Conservation (phyloP, 2,888 invertebrate species). For the Petrophora chlorosata region DNA sequence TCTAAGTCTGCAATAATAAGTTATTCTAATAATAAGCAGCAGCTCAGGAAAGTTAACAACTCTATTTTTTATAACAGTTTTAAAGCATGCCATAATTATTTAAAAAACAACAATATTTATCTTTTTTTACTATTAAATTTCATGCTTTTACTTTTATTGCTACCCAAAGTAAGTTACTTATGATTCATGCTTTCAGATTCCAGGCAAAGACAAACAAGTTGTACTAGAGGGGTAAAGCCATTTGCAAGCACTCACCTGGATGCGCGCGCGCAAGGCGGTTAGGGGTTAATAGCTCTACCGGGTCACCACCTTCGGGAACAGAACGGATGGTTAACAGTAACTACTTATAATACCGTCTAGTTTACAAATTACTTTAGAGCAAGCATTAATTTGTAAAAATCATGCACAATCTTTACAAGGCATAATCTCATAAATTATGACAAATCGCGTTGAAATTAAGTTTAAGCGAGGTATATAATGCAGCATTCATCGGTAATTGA, state of each 20-base stretch:
- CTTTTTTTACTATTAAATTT: background rate
- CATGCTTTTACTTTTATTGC: conserved; percentile 20
- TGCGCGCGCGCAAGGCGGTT: conserved; percentile 58
- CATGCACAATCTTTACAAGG: conserved; percentile 9
- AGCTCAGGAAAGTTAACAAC: background rate
- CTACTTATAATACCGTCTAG: background rate
- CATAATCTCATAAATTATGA: too few species aligned
- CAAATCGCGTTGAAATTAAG: too few species aligned
- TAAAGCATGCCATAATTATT: background rate
- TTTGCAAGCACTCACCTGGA: conserved; percentile 73
- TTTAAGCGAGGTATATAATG: too few species aligned
- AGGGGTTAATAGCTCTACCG: conserved; percentile 73
- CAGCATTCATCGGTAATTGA: too few species aligned
- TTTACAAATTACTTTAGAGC: background rate
- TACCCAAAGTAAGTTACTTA: too few species aligned
- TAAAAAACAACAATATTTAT: too few species aligned
- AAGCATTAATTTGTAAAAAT: conserved; percentile 14
- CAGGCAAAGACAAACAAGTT: background rate
- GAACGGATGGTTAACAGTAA: conserved; percentile 39
- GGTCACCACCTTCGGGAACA: conserved; percentile 78
- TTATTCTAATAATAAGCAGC: background rate
- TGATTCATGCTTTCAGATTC: conserved; percentile 1
- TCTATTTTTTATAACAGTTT: background rate
- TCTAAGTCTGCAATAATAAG: too few species aligned
- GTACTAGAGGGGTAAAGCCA: conserved; percentile 17